Evolutionary conservation across 2,113 vertebrate genomes (phyloP).

Genomic region (Prionailurus bengalensis): DNA sequence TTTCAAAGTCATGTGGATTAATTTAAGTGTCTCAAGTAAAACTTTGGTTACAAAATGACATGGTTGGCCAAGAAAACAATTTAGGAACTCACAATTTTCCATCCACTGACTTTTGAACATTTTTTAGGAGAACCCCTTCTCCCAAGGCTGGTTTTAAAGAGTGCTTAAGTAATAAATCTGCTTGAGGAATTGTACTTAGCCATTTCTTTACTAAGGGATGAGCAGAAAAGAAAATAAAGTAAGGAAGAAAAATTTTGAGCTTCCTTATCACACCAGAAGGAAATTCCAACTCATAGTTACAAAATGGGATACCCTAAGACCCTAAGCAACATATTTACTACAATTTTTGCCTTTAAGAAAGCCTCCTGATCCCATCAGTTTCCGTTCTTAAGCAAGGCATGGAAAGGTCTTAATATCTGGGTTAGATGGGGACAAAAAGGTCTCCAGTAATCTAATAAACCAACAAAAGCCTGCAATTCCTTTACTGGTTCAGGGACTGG

Average conservation of each 20-base stretch:
- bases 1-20: conserved; percentile 16
- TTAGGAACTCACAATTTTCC: background rate
- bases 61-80: background rate
- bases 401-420: background rate
- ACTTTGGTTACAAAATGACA: background rate
- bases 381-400: background rate
- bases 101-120: conserved; percentile 6
- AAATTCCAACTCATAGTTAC: background rate
- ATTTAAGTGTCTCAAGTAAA: background rate
- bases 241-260: background rate
- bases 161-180: background rate
- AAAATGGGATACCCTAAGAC: background rate
- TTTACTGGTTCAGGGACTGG: background rate
- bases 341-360: background rate
- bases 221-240: background rate
- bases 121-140: background rate
- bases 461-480: background rate
- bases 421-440: background rate
- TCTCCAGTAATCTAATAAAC: background rate
- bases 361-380: background rate
- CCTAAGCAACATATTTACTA: background rate
- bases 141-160: background rate
- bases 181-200: background rate
- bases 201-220: background rate
- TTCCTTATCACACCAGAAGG: background rate